These are phyloP conservation scores for Bombus huntii DNA, from an alignment of 1,140 invertebrate genomes.

Conservation along the genomic window DNA sequence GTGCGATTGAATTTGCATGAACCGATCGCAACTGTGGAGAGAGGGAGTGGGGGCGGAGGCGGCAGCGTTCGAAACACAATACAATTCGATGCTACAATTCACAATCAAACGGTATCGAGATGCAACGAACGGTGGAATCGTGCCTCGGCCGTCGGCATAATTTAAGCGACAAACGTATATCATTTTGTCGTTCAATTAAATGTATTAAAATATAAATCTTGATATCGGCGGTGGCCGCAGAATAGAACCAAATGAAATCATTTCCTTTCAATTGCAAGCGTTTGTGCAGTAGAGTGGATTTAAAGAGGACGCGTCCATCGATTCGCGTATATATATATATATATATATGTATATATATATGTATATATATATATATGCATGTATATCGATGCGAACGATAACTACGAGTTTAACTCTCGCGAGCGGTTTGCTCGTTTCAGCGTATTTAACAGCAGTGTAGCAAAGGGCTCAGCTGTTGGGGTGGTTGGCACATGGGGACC, in stretches of 20 bases:
- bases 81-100: conserved; percentile 32
- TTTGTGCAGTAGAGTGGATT: conserved; percentile 58
- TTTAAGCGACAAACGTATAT: conserved; percentile 48
- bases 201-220: conserved; percentile 58
- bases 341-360: conserved; percentile 36
- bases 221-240: conserved; percentile 42
- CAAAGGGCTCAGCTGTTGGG: conserved; percentile 62
- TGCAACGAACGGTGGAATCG: conserved; percentile 40
- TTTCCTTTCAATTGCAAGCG: conserved; percentile 67
- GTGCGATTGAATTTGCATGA: neutral
- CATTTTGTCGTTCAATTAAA: conserved; percentile 57
- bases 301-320: conserved; percentile 65
- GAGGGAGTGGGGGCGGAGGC: neutral
- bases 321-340: conserved; percentile 56
- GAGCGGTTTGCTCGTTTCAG: conserved; percentile 69
- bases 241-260: conserved; percentile 63
- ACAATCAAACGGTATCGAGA: conserved; percentile 51
- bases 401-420: conserved; percentile 70
- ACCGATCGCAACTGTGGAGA: neutral
- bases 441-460: conserved; percentile 69
- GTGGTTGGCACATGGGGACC: conserved; percentile 69
- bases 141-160: conserved; percentile 28
- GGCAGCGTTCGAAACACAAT: neutral
- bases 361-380: neutral
- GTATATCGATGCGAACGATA: conserved; percentile 69